Base-by-base conservation (phyloP, 2,888 invertebrate genomes). In the Mechanitis mazaeus region DNA sequence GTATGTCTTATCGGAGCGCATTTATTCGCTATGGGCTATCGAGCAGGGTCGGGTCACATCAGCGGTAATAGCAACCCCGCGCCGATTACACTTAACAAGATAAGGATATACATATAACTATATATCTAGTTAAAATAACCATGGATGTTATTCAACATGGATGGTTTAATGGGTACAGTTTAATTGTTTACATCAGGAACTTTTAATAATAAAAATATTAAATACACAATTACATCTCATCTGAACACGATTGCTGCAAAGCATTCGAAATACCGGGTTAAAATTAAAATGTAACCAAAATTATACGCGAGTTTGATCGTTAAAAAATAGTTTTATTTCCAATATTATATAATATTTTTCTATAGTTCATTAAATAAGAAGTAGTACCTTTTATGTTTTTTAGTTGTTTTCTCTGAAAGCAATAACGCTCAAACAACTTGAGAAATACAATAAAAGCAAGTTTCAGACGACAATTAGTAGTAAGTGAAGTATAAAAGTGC, bases 1-100 rank as follows among this genome's bases (percentile, higher is more conserved):
- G 64, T 64, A 68, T 68, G 62, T 67, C 64, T 66, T 69, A 69
- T 69, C 66, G 54, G 54, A 60, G 64, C 65, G 69, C 66, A 71
- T 79, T 79, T 79, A 79, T 79, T 78, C 78, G 78, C 75, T 78
- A 78, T 75, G 72, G 75, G 71, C 69, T 71, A 70, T 74, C 71
- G 54, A 66, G 65, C 63, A 58, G 72, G 80, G 80, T 77, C 77
- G 75, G 69, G 69, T 65, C 76, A 81, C 78, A 85, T 85, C 84
- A 81, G 71, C 75, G 71, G 80, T 85, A 87, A 87, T 85, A 80
- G 76, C 74, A 75, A 77, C 79, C 80, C 84, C 81, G 78, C 78
- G 74, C 75, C 84, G 84, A 86, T 87, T 86, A 87, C 77, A 73
- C 75, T 73, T 83, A 84, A 85, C 83, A 75, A 77, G 66, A 56